Percentiles rank a stretch among this genome's conserved stretches.
phyloP scores from a whole-genome alignment of 2,113 vertebrate species.

The Piprites chloris region DNA sequence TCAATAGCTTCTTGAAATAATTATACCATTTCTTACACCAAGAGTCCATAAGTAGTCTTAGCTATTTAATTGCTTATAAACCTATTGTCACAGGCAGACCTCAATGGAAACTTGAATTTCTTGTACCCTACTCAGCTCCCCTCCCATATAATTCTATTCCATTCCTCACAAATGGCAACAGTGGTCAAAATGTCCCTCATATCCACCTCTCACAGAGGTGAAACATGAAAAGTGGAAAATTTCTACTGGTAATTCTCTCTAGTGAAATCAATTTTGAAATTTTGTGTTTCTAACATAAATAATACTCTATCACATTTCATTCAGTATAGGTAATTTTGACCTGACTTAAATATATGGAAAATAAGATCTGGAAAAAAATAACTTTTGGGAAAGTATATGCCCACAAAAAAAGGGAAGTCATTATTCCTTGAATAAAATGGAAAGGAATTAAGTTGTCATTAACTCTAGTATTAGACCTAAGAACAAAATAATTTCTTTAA shows the following conservation, averaged over 20 bases:
- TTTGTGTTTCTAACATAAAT: neutral
- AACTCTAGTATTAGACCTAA: neutral
- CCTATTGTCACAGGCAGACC: neutral
- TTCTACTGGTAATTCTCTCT: neutral
- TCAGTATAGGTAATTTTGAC: neutral
- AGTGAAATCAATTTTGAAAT: neutral
- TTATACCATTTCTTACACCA: neutral
- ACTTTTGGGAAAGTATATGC: accelerated
- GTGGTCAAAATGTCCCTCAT: neutral
- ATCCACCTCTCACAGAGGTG: neutral
- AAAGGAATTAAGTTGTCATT: neutral
- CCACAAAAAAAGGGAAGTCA: neutral
- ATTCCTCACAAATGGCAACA: neutral
- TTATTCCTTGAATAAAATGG: neutral
- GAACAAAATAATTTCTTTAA: neutral
- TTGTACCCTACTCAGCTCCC: accelerated
- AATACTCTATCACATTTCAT: neutral
- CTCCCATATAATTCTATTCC: neutral
- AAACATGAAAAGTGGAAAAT: neutral
- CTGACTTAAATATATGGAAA: neutral
- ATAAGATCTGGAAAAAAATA: neutral
- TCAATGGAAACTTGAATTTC: neutral
- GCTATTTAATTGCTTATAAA: neutral
- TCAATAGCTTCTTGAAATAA: neutral
- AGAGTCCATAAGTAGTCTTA: neutral